A percentile compares a stretch with the other conserved stretches of the same genome.
Evolutionary conservation across 1,140 invertebrate genomes (phyloP).

Genomic region (Phortica variegata): DNA sequence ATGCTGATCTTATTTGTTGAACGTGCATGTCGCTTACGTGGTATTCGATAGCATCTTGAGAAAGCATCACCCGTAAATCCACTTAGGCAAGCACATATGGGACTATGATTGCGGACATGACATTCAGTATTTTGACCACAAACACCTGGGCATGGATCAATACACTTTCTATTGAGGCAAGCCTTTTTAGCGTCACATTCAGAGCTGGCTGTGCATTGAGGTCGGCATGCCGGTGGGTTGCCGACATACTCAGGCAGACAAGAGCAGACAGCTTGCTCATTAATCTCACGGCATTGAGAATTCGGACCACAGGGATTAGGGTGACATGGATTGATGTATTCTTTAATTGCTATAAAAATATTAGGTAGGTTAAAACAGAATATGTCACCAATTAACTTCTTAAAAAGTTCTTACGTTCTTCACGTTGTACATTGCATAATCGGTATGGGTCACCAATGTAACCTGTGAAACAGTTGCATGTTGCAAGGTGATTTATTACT

Average conservation of each 20-base stretch:
- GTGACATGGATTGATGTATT: slow-evolving; percentile 65
- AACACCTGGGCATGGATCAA: slow-evolving; percentile 74
- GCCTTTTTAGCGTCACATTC: slow-evolving; percentile 74
- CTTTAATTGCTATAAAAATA: slow-evolving; percentile 32
- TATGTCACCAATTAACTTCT: slow-evolving; percentile 15
- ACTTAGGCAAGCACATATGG: slow-evolving; percentile 71
- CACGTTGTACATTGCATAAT: slow-evolving; percentile 57
- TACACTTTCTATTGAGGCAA: slow-evolving; percentile 80
- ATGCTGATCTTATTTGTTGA: not conserved
- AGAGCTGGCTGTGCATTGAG: slow-evolving; percentile 73
- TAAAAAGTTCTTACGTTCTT: slow-evolving; percentile 62
- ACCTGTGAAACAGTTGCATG: slow-evolving; percentile 68
- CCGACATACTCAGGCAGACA: slow-evolving; percentile 74
- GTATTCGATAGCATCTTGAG: slow-evolving; percentile 49
- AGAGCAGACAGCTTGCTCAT: slow-evolving; percentile 70
- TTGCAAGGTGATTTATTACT: slow-evolving; percentile 71
- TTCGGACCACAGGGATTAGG: slow-evolving; percentile 73
- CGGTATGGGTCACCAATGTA: slow-evolving; percentile 75
- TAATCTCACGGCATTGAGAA: slow-evolving; percentile 64
- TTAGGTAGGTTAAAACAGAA: no score
- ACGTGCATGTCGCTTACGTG: slow-evolving; percentile 58
- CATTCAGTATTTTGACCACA: slow-evolving; percentile 79
- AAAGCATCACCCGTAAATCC: slow-evolving; percentile 76
- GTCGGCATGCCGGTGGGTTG: slow-evolving; percentile 73
- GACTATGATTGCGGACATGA: slow-evolving; percentile 72